Conservation (phyloP, 2,888 invertebrate species). For the Agrotis segetum region DNA sequence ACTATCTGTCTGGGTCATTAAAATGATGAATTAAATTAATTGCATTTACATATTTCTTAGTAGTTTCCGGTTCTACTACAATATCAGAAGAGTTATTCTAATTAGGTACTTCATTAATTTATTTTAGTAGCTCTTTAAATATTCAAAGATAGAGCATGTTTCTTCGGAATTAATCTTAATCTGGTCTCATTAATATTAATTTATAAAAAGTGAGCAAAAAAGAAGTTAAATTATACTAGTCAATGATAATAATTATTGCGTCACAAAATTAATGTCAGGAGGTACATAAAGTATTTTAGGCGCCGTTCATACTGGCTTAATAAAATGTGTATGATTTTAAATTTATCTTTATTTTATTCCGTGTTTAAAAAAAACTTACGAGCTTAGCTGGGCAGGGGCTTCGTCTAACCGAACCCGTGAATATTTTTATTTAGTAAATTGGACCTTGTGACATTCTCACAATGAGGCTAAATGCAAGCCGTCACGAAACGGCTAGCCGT, state of each 20-base stretch:
- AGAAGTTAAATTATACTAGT: slow-evolving; percentile 13
- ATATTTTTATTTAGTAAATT: too few relatives aligned
- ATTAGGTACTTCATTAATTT: slow-evolving; percentile 10
- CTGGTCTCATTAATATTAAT: slow-evolving; percentile 1
- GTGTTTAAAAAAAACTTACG: too few relatives aligned
- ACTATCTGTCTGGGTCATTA: background rate
- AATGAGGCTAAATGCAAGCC: too few relatives aligned
- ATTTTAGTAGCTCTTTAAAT: background rate
- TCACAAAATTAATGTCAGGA: background rate
- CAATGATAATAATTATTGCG: slow-evolving; percentile 9
- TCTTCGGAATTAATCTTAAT: slow-evolving; percentile 4
- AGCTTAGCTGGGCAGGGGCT: too few relatives aligned
- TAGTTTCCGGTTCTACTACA: background rate
- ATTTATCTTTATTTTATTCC: too few relatives aligned
- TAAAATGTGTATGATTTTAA: too few relatives aligned
- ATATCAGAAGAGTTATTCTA: background rate
- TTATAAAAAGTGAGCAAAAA: slow-evolving; percentile 7
- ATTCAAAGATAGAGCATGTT: slow-evolving; percentile 9
- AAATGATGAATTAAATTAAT: slow-evolving; percentile 2
- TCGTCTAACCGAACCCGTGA: too few relatives aligned
- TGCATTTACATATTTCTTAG: background rate
- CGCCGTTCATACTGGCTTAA: background rate
- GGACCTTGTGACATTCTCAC: too few relatives aligned
- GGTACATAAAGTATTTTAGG: background rate
- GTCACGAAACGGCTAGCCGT: too few relatives aligned